Conservation (phyloP, 2,888 invertebrate genomes). For the Oeneis ivallda region DNA sequence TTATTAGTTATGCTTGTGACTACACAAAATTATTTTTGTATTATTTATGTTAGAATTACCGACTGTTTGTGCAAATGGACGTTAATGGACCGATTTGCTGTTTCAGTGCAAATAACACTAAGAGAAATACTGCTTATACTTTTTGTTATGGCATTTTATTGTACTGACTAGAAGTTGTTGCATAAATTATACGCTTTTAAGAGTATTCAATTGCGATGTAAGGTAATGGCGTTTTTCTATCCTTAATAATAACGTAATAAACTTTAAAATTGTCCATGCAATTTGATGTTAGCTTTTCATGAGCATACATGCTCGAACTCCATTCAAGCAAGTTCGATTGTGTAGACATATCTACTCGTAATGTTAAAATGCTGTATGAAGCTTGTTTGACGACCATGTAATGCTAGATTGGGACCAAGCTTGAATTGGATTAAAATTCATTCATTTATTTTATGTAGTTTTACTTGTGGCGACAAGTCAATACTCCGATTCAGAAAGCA, state of each 20-base stretch:
- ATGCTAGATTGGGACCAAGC: no score
- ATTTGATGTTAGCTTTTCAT: not conserved
- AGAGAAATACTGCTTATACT: not conserved
- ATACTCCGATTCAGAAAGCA: no score
- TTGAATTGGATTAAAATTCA: no score
- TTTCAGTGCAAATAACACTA: conserved; percentile 9
- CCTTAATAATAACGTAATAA: not conserved
- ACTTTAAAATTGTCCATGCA: not conserved
- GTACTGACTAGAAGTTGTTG: not conserved
- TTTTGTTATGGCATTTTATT: conserved; percentile 8
- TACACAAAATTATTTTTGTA: conserved; percentile 8
- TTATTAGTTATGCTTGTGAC: not conserved
- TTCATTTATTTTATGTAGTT: no score
- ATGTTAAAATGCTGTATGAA: no score
- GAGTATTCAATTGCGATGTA: conserved; percentile 2
- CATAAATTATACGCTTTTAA: conserved; percentile 2
- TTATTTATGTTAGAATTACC: conserved; percentile 15
- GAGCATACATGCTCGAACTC: no score
- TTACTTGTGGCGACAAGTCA: no score
- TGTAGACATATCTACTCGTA: no score
- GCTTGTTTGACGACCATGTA: no score
- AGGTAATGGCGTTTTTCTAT: not conserved
- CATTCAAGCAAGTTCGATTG: no score
- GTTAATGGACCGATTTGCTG: conserved; percentile 2
- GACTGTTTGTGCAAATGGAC: conserved; percentile 13